These are phyloP conservation scores for Felis chaus DNA, from an alignment of 2,113 vertebrate species.

Conservation along the genomic window DNA sequence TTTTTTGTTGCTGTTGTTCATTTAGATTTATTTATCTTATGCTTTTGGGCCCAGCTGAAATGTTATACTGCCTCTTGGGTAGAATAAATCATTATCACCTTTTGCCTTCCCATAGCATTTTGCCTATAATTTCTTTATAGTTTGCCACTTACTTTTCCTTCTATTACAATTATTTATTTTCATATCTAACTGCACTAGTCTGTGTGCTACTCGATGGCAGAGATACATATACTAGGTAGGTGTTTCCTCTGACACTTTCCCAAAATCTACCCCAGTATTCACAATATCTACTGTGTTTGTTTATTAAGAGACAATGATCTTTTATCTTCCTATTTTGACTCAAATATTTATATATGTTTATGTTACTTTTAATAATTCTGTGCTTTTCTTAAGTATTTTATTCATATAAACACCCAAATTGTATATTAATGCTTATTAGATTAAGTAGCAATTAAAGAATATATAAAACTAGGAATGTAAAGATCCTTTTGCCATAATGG, in stretches of 20 bases:
- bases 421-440: background rate
- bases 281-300: background rate
- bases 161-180: slow-evolving; percentile 17
- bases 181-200: background rate
- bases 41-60: slow-evolving; percentile 15
- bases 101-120: background rate
- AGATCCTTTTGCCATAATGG: background rate
- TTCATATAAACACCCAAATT: background rate
- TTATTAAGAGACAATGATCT: background rate
- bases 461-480: background rate
- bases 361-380: background rate
- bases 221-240: background rate
- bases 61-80: background rate
- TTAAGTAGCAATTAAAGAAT: background rate
- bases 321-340: background rate
- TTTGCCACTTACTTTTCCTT: background rate
- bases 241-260: background rate
- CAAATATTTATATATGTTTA: background rate
- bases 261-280: background rate
- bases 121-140: background rate
- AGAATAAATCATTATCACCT: background rate
- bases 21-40: slow-evolving; percentile 23
- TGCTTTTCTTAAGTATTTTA: background rate
- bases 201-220: background rate
- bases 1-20: background rate